These are phyloP conservation scores for Protomyctophum bolini DNA, from an alignment of 2,113 vertebrate species.

Conservation along the genomic window DNA sequence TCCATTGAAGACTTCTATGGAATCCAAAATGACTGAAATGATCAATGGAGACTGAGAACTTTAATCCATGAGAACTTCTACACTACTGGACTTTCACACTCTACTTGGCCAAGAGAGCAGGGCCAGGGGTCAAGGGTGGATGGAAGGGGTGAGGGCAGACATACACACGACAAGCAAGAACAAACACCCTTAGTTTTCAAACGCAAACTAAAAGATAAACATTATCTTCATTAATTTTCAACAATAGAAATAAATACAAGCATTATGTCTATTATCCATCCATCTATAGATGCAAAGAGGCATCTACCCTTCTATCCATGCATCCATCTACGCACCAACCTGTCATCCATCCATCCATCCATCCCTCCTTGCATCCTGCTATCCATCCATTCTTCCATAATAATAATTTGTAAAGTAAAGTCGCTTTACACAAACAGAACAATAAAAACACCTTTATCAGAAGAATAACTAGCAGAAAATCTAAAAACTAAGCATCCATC, in stretches of 20 bases:
- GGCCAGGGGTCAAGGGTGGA: conserved; percentile 22
- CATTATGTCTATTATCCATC: neutral
- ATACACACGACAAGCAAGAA: conserved; percentile 59
- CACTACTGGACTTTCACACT: conserved; percentile 53
- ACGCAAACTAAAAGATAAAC: neutral
- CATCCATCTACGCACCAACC: neutral
- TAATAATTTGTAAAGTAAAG: no score
- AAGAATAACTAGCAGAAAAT: no score
- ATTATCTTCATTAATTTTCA: neutral
- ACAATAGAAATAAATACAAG: neutral
- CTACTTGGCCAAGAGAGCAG: conserved; percentile 63
- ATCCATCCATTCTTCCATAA: no score
- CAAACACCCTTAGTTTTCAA: conserved; percentile 33
- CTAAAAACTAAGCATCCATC: neutral
- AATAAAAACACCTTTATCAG: no score
- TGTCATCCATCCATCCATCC: no score
- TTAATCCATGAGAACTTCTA: no score
- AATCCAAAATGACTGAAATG: no score
- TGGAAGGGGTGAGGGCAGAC: conserved; percentile 43
- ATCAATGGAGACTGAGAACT: no score
- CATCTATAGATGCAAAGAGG: neutral
- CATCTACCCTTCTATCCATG: neutral
- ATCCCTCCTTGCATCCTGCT: no score
- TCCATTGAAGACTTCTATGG: no score
- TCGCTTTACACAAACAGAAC: no score